Conservation (phyloP, 2,797 vertebrate genomes). For the Acipenser ruthenus region DNA sequence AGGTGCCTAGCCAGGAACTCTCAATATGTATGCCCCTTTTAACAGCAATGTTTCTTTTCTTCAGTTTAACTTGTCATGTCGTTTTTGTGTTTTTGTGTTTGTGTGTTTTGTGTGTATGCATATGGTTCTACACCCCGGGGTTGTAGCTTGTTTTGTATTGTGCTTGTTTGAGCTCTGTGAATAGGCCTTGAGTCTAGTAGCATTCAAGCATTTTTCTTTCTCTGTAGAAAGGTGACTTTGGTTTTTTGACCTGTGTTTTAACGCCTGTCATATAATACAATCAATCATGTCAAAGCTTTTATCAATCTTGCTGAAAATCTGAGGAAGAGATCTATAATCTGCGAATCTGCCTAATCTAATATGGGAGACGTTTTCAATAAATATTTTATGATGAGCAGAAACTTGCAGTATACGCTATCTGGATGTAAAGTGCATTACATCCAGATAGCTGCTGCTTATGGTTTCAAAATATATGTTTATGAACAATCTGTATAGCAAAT, state of each 20-base stretch:
- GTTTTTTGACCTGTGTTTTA: conserved; percentile 48
- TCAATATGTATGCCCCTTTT: no score
- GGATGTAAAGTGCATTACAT: background rate
- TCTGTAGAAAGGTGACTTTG: conserved; percentile 30
- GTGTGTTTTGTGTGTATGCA: no score
- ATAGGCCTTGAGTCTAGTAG: conserved; percentile 31
- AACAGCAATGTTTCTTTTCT: no score
- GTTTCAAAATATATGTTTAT: no score
- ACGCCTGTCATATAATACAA: conserved; percentile 34
- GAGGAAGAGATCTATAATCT: background rate
- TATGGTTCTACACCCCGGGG: no score
- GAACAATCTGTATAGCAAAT: no score
- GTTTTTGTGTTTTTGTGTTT: no score
- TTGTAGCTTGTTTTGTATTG: no score
- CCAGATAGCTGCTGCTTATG: no score
- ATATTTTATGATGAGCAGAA: background rate
- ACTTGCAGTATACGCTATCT: background rate
- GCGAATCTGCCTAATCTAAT: background rate
- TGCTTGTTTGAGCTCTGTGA: conserved; percentile 6
- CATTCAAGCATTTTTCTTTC: conserved; percentile 44
- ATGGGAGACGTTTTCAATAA: background rate
- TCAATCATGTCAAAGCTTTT: conserved; percentile 34
- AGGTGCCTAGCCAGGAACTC: background rate
- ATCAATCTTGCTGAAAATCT: conserved; percentile 22
- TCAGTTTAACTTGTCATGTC: no score